Percentiles rank a stretch among this genome's conserved stretches.
Evolutionary conservation across 2,888 invertebrate genomes (phyloP).

Genomic region (Steinernema carpocapsae): DNA sequence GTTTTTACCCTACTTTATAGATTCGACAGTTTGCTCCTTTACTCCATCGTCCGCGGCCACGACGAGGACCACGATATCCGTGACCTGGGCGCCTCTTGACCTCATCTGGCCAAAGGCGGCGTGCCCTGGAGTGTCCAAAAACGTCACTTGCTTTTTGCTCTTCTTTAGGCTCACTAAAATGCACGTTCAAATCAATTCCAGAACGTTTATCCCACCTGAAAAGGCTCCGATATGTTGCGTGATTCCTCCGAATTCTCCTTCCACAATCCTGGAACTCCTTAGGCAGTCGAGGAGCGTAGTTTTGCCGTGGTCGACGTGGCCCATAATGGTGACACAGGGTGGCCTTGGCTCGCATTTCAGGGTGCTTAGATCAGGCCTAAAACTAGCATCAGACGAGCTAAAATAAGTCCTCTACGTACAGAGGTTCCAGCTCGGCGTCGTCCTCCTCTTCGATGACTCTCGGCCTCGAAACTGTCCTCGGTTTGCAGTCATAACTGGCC

Average conservation of each 20-base stretch:
- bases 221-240: slow-evolving; percentile 99
- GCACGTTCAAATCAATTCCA: too few relatives aligned
- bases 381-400: slow-evolving; percentile 3
- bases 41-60: slow-evolving; percentile 99
- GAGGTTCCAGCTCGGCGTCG: slow-evolving; percentile 36
- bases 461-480: slow-evolving; percentile 41
- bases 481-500: slow-evolving; percentile 33
- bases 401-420: neutral
- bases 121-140: slow-evolving; percentile 97
- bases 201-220: too few relatives aligned
- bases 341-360: slow-evolving; percentile 79
- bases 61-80: slow-evolving; percentile 82
- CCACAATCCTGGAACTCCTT: slow-evolving; percentile 81
- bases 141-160: slow-evolving; percentile 76
- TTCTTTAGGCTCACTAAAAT: slow-evolving; percentile 46
- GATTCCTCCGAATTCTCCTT: slow-evolving; percentile 94
- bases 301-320: slow-evolving; percentile 99
- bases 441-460: slow-evolving; percentile 36
- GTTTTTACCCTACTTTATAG: slow-evolving; percentile 73
- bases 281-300: slow-evolving; percentile 80
- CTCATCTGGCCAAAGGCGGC: slow-evolving; percentile 83
- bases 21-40: slow-evolving; percentile 92
- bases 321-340: slow-evolving; percentile 97
- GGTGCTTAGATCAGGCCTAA: slow-evolving; percentile 76
- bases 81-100: slow-evolving; percentile 88